Base-by-base conservation (phyloP, 2,113 vertebrate species). In the Hyperoodon ampullatus region DNA sequence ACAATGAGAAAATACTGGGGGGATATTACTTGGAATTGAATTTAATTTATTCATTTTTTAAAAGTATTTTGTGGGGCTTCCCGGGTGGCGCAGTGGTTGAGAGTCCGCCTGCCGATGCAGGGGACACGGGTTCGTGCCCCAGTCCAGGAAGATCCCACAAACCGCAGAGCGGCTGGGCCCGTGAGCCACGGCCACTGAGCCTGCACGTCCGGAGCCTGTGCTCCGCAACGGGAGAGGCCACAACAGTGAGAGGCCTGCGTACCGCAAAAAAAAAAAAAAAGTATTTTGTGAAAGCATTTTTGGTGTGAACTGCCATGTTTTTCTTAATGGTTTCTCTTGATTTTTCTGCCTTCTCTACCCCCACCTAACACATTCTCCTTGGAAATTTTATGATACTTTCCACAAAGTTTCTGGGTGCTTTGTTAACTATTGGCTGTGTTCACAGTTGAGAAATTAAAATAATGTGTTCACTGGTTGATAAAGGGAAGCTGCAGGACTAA, bases 371-470 rank as follows among this genome's bases (percentile, higher is more conserved):
- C 35, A 74, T 60, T 95, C 33, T 85, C 19, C 80, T 91, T 83
- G 66, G 35, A 94, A 71, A 30, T 83, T 58, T 68, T n/a, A 68
- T 47, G 44, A 74, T 93, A 78, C 80, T 94, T 82, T 74, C 75
- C 87, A 92, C 55, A 80, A 50, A 74, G 61, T 78, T 89, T 91
- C 80, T 66, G 63, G 47, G 44, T 96, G 24, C 74, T 90, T 90
- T 84, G 53, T 70, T 88, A 85, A 94, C 39, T 91, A 71, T 42
- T 28, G 3, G 1, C 19, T 77, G 33, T 93, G 39, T 95, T 90
- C 96, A 84, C 23, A 93, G 33, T 93, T 90, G 60, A 42, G 50
- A 95, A 95, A n/a, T 82, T 65, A 72, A 94, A 90, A 86, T 88
- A 63, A 39, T 42, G n/a, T 50, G 1, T 75, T 61, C 26, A 65